These are phyloP conservation scores for Saxidomus purpurata DNA, from an alignment of 1,140 invertebrate species.

Conservation along the genomic window DNA sequence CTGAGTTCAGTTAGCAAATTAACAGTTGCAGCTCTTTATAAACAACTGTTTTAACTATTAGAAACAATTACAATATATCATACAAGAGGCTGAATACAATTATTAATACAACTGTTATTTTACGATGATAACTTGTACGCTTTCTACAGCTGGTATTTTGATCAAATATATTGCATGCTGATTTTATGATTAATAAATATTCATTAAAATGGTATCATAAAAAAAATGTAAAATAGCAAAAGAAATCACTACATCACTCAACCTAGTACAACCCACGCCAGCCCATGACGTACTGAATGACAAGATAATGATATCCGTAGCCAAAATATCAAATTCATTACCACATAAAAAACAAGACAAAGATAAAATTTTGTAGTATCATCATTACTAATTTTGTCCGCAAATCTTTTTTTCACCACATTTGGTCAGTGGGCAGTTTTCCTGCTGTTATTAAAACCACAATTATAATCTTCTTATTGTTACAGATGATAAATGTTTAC, in stretches of 20 bases:
- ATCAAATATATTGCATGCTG: not conserved
- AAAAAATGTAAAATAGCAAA: too few species aligned
- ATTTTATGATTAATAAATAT: not conserved
- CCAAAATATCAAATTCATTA: slow-evolving; percentile 6
- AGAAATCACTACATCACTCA: too few species aligned
- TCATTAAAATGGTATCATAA: too few species aligned
- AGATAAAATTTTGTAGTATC: not conserved
- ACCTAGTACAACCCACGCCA: too few species aligned
- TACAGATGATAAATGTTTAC: slow-evolving; percentile 5
- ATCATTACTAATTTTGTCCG: not conserved
- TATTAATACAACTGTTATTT: not conserved
- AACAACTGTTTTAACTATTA: too few species aligned
- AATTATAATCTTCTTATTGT: slow-evolving; percentile 31
- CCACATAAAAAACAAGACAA: not conserved
- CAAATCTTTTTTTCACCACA: too few species aligned
- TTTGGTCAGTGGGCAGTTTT: not conserved
- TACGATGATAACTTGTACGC: too few species aligned
- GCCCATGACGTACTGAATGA: not conserved
- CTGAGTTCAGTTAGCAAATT: too few species aligned
- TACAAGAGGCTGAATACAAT: not conserved
- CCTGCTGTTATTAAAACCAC: slow-evolving; percentile 9
- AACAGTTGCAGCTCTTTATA: too few species aligned
- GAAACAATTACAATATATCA: too few species aligned
- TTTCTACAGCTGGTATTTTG: too few species aligned
- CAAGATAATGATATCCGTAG: not conserved